Conservation (phyloP, 2,113 vertebrate genomes). For the Rhinolophus ferrumequinum region DNA sequence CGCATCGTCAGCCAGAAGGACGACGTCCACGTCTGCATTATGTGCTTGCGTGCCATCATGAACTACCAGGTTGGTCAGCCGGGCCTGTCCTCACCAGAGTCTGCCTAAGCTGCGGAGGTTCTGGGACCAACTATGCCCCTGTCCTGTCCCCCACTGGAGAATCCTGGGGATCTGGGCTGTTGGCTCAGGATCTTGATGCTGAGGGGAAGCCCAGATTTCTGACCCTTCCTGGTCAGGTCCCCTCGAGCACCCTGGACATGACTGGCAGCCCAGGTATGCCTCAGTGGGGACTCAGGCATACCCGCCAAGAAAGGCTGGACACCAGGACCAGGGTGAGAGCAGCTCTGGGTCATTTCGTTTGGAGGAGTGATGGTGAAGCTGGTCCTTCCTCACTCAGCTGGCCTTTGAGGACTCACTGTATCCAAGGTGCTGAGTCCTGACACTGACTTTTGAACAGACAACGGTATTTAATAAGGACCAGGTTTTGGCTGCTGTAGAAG, state of each 20-base stretch:
- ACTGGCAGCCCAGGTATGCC: background rate
- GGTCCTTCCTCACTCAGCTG: background rate
- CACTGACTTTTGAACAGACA: constrained; percentile 1
- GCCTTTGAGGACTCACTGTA: background rate
- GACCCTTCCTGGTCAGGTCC: background rate
- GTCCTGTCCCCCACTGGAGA: background rate
- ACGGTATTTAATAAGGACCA: background rate
- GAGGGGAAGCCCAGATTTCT: background rate
- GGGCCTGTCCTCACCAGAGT: background rate
- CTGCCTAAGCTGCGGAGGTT: background rate
- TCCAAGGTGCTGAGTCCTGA: background rate
- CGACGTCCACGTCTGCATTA: constrained; percentile 96
- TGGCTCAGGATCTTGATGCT: background rate
- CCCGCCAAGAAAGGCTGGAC: background rate
- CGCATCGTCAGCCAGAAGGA: constrained; percentile 92
- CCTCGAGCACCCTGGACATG: background rate
- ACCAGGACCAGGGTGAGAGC: background rate
- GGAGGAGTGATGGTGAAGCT: background rate
- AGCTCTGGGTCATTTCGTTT: background rate
- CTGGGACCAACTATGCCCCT: background rate
- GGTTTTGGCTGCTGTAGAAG: background rate
- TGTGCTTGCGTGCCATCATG: constrained; percentile 99
- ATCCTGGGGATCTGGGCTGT: background rate
- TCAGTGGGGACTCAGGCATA: background rate
- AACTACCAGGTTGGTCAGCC: constrained; percentile 94